Percentiles rank a stretch among this genome's conserved stretches.
phyloP scores from a whole-genome alignment of 2,113 vertebrate genomes.

The Elanoides forficatus region DNA sequence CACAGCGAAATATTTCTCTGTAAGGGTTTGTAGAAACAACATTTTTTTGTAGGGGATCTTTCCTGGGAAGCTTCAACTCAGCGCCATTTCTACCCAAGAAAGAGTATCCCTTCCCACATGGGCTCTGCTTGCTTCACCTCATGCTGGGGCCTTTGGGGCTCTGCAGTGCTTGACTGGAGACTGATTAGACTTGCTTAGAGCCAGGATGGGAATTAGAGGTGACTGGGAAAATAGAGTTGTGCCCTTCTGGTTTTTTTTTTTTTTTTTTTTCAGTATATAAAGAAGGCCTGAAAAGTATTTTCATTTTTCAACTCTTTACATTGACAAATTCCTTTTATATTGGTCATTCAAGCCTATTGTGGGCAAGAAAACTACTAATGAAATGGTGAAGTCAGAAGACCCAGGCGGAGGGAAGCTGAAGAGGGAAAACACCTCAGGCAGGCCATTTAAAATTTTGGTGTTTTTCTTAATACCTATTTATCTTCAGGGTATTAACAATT shows the following conservation, averaged over 20 bases:
- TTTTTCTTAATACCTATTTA: not conserved
- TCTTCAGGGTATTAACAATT: slow-evolving; percentile 10
- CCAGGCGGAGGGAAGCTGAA: not conserved
- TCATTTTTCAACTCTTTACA: not conserved
- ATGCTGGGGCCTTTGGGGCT: not conserved
- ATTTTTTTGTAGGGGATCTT: not conserved
- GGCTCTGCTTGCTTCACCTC: not conserved
- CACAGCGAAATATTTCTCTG: not conserved
- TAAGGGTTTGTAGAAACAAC: not conserved
- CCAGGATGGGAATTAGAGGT: not conserved
- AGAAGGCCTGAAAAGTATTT: not conserved
- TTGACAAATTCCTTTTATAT: not conserved
- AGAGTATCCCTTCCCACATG: not conserved
- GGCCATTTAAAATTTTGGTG: not conserved
- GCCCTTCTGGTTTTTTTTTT: not conserved
- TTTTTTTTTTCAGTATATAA: not conserved
- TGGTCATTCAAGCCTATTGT: not conserved
- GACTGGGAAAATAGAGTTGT: not conserved
- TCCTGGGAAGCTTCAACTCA: not conserved
- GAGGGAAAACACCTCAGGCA: not conserved
- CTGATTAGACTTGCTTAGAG: not conserved
- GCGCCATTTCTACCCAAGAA: accelerated
- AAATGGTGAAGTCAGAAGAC: not conserved
- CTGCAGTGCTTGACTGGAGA: not conserved
- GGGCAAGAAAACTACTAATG: not conserved